Percentiles rank a stretch among this genome's conserved stretches.
Conservation (phyloP, 37 sponge, comb jelly and placozoan species). For the Diacarnus erythraeanus region DNA sequence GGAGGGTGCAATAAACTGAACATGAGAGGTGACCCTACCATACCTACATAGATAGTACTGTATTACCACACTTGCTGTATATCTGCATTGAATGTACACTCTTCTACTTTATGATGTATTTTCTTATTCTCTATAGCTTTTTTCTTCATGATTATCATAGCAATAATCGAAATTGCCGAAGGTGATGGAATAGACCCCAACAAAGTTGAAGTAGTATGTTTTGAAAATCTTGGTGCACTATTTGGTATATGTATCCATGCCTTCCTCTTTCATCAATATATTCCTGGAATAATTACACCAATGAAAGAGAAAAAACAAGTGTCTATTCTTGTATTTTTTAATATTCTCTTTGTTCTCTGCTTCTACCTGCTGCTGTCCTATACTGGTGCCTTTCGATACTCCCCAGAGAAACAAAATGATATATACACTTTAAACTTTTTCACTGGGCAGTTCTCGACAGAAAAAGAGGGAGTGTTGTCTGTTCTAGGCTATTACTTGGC, state of each 20-base stretch:
- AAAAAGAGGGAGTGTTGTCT: neutral
- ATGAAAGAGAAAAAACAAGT: constrained; percentile 80
- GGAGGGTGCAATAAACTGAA: too few relatives aligned
- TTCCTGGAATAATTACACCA: constrained; percentile 97
- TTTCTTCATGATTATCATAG: constrained; percentile 69
- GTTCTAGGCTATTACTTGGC: constrained; percentile 80
- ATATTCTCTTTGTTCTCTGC: constrained; percentile 61
- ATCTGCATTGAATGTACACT: neutral
- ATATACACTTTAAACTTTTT: constrained; percentile 92
- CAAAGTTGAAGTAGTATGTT: constrained; percentile 42
- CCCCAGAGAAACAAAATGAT: constrained; percentile 27
- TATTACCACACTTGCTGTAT: neutral
- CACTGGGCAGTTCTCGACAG: neutral
- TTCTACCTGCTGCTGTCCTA: constrained; percentile 81
- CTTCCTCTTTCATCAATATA: constrained; percentile 99
- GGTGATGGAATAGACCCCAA: constrained; percentile 41
- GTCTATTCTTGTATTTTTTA: constrained; percentile 52
- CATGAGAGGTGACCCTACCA: too few relatives aligned
- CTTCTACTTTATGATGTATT: neutral
- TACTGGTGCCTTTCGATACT: constrained; percentile 80
- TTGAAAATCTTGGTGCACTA: constrained; percentile 74
- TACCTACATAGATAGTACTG: neutral
- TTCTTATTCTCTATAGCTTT: constrained; percentile 58
- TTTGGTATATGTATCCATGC: constrained; percentile 93
- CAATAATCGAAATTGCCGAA: constrained; percentile 44